These are phyloP conservation scores for Ibycter americanus DNA, from an alignment of 2,797 vertebrate genomes.

Conservation along the genomic window DNA sequence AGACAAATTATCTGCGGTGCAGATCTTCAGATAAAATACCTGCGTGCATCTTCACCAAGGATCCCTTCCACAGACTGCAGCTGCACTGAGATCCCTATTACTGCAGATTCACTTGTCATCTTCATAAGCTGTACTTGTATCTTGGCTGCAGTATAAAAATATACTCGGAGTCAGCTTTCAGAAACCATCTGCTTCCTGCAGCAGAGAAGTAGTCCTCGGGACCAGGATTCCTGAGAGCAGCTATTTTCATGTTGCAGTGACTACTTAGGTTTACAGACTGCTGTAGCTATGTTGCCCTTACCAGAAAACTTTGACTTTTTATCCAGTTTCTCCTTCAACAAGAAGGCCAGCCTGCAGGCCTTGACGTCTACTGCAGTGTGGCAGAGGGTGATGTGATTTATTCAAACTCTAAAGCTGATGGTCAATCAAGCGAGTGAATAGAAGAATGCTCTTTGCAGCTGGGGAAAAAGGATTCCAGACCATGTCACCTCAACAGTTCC, in stretches of 20 bases:
- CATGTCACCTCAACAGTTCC: not conserved
- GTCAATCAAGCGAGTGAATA: not conserved
- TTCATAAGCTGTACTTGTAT: not conserved
- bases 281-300: not conserved
- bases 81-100: not conserved
- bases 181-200: slow-evolving; percentile 38
- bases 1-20: not conserved
- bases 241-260: not conserved
- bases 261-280: not conserved
- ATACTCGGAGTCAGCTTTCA: not conserved
- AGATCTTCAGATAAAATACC: not conserved
- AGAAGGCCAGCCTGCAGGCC: not conserved
- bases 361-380: not conserved
- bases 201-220: not conserved
- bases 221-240: not conserved
- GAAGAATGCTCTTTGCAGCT: not conserved
- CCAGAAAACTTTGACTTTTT: not conserved
- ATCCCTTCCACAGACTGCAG: not conserved
- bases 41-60: accelerated
- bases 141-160: slow-evolving; percentile 1
- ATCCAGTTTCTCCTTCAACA: not conserved
- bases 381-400: not conserved
- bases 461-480: not conserved
- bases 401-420: not conserved
- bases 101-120: accelerated